phyloP scores from a whole-genome alignment of 2,113 vertebrate species.

The Lepisosteus oculatus region DNA sequence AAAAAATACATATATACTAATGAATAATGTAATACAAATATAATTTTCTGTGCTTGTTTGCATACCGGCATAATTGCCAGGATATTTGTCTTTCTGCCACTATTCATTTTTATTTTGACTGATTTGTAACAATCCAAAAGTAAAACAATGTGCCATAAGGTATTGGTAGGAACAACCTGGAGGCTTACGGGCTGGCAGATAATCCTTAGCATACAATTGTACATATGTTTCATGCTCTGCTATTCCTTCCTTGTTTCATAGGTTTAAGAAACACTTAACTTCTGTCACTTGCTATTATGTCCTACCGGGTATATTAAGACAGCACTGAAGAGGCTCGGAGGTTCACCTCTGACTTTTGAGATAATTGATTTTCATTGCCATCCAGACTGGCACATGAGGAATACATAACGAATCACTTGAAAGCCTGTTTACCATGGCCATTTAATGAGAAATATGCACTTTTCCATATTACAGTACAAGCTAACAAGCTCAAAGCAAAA shows the following conservation, averaged over 20 bases:
- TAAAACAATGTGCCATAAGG: not conserved
- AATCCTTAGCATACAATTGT: not conserved
- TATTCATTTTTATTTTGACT: slow-evolving; percentile 6
- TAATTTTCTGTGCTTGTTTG: too few relatives aligned
- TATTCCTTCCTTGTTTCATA: slow-evolving; percentile 5
- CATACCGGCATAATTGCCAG: not conserved
- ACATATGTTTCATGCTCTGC: slow-evolving; percentile 12
- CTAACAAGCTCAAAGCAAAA: slow-evolving; percentile 7
- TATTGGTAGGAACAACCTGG: not conserved
- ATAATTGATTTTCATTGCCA: slow-evolving; percentile 42
- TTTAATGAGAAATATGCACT: slow-evolving; percentile 1
- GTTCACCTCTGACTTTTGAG: slow-evolving; percentile 6
- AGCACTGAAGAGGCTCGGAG: slow-evolving; percentile 26
- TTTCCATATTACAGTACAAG: not conserved
- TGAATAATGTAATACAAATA: not conserved
- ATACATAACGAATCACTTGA: not conserved
- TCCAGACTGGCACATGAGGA: slow-evolving; percentile 14
- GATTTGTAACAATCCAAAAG: slow-evolving; percentile 4
- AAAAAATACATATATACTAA: not conserved
- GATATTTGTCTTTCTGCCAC: not conserved
- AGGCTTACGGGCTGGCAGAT: not conserved
- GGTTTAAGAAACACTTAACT: slow-evolving; percentile 60
- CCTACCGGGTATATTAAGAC: slow-evolving; percentile 34
- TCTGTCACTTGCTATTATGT: slow-evolving; percentile 57
- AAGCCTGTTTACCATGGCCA: not conserved